Evolutionary conservation across 2,113 vertebrate genomes (phyloP).

Genomic region (Pygoscelis antarcticus): DNA sequence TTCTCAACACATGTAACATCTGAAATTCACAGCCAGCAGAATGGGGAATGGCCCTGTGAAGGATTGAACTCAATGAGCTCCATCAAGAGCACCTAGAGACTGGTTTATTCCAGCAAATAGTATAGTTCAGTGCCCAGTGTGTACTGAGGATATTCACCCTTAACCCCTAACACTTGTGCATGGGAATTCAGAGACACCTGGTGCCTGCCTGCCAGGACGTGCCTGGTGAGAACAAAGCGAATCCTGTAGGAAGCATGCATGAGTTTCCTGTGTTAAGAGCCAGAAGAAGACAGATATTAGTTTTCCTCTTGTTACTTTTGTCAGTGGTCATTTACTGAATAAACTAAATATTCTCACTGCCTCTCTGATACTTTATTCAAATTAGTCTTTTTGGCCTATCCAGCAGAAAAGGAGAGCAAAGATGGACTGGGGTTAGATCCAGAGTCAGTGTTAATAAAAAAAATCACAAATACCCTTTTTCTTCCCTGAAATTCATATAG

Average conservation of each 20-base stretch:
- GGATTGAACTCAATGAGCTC: background rate
- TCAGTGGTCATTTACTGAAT: background rate
- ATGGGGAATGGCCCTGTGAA: background rate
- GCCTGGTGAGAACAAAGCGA: rapidly evolving
- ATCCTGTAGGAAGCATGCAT: background rate
- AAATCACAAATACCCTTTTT: background rate
- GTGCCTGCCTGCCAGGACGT: background rate
- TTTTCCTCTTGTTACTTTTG: background rate
- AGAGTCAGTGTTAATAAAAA: background rate
- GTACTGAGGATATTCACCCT: background rate
- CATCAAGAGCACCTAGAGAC: background rate
- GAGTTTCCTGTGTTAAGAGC: background rate
- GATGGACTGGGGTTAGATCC: background rate
- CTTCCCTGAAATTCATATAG: background rate
- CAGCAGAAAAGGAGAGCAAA: background rate
- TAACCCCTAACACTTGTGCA: too few species aligned
- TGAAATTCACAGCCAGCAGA: background rate
- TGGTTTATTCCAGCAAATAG: background rate
- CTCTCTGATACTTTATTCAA: background rate
- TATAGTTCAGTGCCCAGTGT: background rate
- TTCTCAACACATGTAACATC: background rate
- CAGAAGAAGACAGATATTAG: background rate
- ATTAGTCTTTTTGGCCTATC: background rate
- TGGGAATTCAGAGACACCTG: background rate
- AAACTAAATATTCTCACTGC: background rate